Percentiles rank a stretch among this genome's conserved stretches.
These are phyloP conservation scores for Frieseomelitta varia DNA, from an alignment of 1,140 invertebrate species.

Conservation along the genomic window DNA sequence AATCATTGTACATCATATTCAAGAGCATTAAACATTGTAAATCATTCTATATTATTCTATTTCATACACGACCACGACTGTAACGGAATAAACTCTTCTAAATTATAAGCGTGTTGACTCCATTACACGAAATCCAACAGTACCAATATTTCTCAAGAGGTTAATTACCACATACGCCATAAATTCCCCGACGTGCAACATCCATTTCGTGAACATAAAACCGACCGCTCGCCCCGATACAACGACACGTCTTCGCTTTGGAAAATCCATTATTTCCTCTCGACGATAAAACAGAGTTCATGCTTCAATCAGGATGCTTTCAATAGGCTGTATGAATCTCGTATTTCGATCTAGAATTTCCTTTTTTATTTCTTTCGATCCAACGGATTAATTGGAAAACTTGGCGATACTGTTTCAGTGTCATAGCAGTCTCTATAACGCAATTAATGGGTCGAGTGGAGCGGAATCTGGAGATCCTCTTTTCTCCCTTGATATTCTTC, in stretches of 20 bases:
- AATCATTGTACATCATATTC: too few relatives aligned
- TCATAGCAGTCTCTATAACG: slow-evolving; percentile 1
- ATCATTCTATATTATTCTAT: too few relatives aligned
- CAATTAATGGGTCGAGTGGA: slow-evolving; percentile 30
- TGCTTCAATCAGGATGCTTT: background rate
- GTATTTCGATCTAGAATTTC: background rate
- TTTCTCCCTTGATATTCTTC: slow-evolving; percentile 14
- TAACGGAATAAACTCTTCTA: too few relatives aligned
- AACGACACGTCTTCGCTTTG: background rate
- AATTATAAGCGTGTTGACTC: too few relatives aligned
- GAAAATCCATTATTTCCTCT: background rate
- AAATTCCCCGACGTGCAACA: background rate
- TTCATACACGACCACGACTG: too few relatives aligned
- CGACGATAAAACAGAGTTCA: background rate
- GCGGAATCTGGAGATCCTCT: slow-evolving; percentile 45
- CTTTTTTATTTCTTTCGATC: background rate
- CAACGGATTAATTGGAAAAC: background rate
- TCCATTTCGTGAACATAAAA: background rate
- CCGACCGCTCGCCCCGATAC: background rate
- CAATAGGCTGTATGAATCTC: background rate
- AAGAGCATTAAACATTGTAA: too few relatives aligned
- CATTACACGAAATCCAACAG: too few relatives aligned
- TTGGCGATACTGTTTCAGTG: background rate
- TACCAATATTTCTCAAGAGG: background rate
- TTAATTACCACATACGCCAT: background rate